These are phyloP conservation scores for Stenichneumon culpator DNA, from an alignment of 2,888 invertebrate species.

Conservation along the genomic window DNA sequence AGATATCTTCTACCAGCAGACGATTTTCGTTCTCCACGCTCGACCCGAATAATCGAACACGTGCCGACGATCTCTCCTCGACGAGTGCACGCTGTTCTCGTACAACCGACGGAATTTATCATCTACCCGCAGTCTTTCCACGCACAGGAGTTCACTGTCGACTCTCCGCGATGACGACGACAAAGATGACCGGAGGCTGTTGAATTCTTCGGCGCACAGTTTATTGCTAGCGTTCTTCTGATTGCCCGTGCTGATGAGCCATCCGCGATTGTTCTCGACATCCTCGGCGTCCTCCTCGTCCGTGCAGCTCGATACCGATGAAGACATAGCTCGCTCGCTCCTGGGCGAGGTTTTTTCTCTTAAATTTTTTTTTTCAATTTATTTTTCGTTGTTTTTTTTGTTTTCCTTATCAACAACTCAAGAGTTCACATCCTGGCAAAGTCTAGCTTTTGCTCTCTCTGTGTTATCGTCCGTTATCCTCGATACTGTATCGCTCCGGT, in stretches of 20 bases:
- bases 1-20: background rate
- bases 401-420: background rate
- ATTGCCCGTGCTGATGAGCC: constrained; percentile 54
- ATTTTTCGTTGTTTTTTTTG: constrained; percentile 1
- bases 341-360: constrained; percentile 25
- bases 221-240: constrained; percentile 6
- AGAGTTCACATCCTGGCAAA: background rate
- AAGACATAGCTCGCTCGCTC: constrained; percentile 78
- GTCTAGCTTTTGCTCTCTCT: background rate
- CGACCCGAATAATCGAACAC: constrained; percentile 23
- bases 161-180: constrained; percentile 55
- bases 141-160: constrained; percentile 74
- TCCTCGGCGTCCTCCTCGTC: constrained; percentile 84
- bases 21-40: constrained; percentile 18
- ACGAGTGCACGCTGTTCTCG: constrained; percentile 29
- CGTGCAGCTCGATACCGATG: constrained; percentile 78
- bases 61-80: constrained; percentile 25
- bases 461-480: background rate
- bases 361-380: background rate
- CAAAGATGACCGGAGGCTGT: constrained; percentile 58
- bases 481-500: background rate
- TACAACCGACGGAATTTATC: constrained; percentile 54
- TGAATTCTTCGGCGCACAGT: constrained; percentile 69
- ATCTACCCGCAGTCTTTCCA: constrained; percentile 84
- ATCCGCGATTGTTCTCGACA: constrained; percentile 81